Evolutionary conservation across 2,797 vertebrate genomes (phyloP).

Genomic region (Galagoides demidoff): DNA sequence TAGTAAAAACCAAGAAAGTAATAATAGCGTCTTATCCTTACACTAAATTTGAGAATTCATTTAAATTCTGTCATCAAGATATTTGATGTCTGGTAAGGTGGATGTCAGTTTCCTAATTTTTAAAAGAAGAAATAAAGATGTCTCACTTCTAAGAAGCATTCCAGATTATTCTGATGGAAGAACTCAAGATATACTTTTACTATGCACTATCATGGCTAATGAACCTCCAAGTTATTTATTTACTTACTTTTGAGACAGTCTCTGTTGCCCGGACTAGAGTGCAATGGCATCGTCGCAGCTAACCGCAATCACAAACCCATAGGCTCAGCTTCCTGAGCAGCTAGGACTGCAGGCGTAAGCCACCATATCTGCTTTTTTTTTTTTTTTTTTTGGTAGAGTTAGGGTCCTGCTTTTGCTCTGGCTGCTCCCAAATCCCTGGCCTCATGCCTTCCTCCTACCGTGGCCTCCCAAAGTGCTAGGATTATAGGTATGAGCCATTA

Average conservation of each 20-base stretch:
- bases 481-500: not conserved
- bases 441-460: not conserved
- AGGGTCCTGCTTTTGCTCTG: not conserved
- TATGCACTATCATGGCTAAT: accelerated
- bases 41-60: not conserved
- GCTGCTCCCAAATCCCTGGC: not conserved
- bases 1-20: not conserved
- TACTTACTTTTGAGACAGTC: not conserved
- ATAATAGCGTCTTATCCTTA: not conserved
- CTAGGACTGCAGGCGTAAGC: not conserved
- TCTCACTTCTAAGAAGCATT: not conserved
- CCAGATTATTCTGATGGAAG: not conserved
- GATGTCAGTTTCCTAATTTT: not conserved
- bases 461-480: not conserved
- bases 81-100: not conserved
- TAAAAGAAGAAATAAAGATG: not conserved
- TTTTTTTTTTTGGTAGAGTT: not conserved
- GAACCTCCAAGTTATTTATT: not conserved
- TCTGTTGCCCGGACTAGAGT: not conserved
- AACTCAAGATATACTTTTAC: not conserved
- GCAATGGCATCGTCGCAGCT: not conserved
- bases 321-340: not conserved
- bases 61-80: not conserved
- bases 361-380: too few relatives aligned
- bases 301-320: not conserved